Conservation (phyloP, 2,888 invertebrate species). For the Hermaeophaga mercurialis region DNA sequence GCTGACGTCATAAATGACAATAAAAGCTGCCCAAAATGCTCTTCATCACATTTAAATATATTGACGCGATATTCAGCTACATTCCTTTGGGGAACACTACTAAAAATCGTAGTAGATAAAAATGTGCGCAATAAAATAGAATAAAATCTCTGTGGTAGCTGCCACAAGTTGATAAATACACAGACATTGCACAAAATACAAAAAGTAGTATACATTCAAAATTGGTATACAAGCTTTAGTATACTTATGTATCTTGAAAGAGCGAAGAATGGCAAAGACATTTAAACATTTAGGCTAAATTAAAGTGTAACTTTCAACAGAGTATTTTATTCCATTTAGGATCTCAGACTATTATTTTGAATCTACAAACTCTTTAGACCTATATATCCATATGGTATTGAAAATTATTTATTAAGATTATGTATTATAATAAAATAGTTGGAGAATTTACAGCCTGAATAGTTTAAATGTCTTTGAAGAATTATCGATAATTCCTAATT, state of each 20-base stretch:
- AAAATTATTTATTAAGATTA: too few relatives aligned
- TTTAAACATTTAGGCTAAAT: too few relatives aligned
- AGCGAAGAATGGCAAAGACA: slow-evolving; percentile 10
- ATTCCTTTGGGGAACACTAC: neutral
- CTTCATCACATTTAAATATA: neutral
- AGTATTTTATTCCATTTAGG: too few relatives aligned
- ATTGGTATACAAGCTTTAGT: slow-evolving; percentile 30
- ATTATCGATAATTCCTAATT: neutral
- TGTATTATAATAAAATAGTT: too few relatives aligned
- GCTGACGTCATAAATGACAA: too few relatives aligned
- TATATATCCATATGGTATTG: too few relatives aligned
- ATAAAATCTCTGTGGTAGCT: slow-evolving; percentile 20
- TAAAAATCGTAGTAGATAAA: too few relatives aligned
- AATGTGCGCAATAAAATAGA: slow-evolving; percentile 12
- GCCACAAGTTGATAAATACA: slow-evolving; percentile 29
- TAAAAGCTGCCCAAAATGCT: too few relatives aligned
- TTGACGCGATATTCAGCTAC: neutral
- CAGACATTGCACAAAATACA: slow-evolving; percentile 29
- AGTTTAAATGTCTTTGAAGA: neutral
- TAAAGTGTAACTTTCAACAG: too few relatives aligned
- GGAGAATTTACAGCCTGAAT: too few relatives aligned
- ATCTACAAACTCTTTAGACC: too few relatives aligned
- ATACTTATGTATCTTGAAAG: slow-evolving; percentile 26
- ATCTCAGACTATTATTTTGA: too few relatives aligned
- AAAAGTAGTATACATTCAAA: slow-evolving; percentile 29